These are phyloP conservation scores for Rhyacichthys aspro DNA, from an alignment of 2,797 vertebrate genomes.

Conservation along the genomic window DNA sequence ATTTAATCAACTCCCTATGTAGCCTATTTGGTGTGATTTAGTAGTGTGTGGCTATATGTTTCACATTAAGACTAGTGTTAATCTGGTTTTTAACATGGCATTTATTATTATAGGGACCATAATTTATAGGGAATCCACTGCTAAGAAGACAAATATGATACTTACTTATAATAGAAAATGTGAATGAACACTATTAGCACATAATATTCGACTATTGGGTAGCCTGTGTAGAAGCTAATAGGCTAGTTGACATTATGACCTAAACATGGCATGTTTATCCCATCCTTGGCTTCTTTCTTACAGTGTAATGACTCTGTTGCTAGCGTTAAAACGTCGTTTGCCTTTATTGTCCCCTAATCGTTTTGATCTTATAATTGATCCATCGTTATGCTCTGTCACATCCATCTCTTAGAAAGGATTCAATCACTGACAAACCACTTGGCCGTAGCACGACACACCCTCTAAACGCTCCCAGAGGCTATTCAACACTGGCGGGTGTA, in stretches of 20 bases:
- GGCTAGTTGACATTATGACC: neutral
- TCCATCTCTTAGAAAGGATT: conserved; percentile 26
- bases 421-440: conserved; percentile 63
- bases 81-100: neutral
- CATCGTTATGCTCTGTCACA: conserved; percentile 10
- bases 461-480: conserved; percentile 57
- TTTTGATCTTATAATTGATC: neutral
- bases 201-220: neutral
- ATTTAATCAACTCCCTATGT: too few relatives aligned
- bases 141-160: neutral
- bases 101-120: neutral
- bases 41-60: neutral
- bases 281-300: neutral
- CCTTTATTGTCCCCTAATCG: neutral
- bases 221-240: neutral
- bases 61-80: too few relatives aligned
- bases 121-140: neutral
- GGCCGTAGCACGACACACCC: conserved; percentile 78
- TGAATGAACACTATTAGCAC: too few relatives aligned
- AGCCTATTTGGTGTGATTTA: neutral
- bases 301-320: too few relatives aligned
- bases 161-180: too few relatives aligned
- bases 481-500: conserved; percentile 20
- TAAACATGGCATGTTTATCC: neutral
- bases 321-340: neutral